Base-by-base conservation (phyloP, 2,797 vertebrate species). In the Pachyuromys duprasi region DNA sequence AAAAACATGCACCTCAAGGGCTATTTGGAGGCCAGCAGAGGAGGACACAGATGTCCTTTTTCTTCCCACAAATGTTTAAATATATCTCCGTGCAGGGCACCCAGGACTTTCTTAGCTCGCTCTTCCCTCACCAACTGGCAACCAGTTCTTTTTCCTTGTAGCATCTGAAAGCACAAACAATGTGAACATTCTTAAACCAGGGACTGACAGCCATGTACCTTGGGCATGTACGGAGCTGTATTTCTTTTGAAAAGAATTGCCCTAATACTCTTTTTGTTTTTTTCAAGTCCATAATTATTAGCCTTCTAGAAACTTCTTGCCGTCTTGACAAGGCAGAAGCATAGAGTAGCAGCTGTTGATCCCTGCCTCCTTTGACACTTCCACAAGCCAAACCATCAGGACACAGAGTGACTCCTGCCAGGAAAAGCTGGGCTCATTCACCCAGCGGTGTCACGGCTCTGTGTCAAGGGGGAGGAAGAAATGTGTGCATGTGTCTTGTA, bases 241-340 rank as follows among this genome's bases (percentile, higher is more conserved):
- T 4, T 80, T 74, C 55, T 81, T 95, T 65, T 45, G 33, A 82
- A 94, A 95, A 89, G 57, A 89, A 86, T 55, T 60, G 57, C 13
- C 65, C 9, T 65, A 69, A 74, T 53, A 20, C 18, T 36, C 49
- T 65, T 55, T 31, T 65, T 36, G 49, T 70, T 55, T 31, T 55
- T 84, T 63, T 49, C 89, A 92, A 78, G 62, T 33, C 70, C 24
- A 80, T 57, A 94, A 78, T 86, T 63, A 90, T 74, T 31, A 81
- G 86, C 31, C 72, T 93, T 92, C 91, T 69, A 94, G 69, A 90
- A 93, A 94, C 5, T 13, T 65, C 33, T 94, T 86, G 18, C 4
- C 79, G 45, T 49, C 18, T 89, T 26, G 84, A 86, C 9, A 67
- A 93, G 72, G 42, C 74, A 31, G 67, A 92, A 70, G 45, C 57